phyloP scores from a whole-genome alignment of 2,113 vertebrate species.

The Sakesphorus luctuosus region DNA sequence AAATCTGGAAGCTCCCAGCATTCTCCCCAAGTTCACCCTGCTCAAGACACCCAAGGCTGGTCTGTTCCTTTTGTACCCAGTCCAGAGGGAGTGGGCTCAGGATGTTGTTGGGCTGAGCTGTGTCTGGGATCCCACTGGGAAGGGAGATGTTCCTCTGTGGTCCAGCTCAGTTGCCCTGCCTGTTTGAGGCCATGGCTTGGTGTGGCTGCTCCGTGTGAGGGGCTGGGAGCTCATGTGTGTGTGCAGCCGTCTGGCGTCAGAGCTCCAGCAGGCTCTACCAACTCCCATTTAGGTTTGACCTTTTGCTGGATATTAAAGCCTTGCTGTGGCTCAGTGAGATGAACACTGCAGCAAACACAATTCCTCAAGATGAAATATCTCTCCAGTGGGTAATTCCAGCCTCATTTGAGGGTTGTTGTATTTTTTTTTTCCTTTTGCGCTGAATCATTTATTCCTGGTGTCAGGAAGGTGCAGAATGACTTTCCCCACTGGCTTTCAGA shows the following conservation, averaged over 20 bases:
- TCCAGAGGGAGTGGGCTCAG: background rate
- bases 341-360: conserved; percentile 34
- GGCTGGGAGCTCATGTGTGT: background rate
- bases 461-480: conserved; percentile 71
- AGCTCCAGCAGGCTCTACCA: background rate
- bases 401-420: conserved; percentile 59
- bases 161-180: background rate
- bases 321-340: conserved; percentile 41
- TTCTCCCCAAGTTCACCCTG: background rate
- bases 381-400: conserved; percentile 69
- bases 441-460: conserved; percentile 78
- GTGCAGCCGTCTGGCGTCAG: background rate
- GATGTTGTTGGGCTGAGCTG: background rate
- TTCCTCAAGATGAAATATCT: conserved; percentile 74
- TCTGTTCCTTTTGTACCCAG: background rate
- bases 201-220: rapidly evolving
- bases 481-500: conserved; percentile 66
- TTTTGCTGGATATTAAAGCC: conserved; percentile 44
- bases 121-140: rapidly evolving
- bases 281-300: conserved; percentile 55
- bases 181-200: background rate
- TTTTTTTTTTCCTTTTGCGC: conserved; percentile 14
- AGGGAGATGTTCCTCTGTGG: rapidly evolving
- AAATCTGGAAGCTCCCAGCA: background rate
- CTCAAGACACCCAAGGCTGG: background rate